These are phyloP conservation scores for Hydractinia echinata DNA, from an alignment of 30 jellyfish, hydroid and myxozoan genomes.

Conservation along the genomic window DNA sequence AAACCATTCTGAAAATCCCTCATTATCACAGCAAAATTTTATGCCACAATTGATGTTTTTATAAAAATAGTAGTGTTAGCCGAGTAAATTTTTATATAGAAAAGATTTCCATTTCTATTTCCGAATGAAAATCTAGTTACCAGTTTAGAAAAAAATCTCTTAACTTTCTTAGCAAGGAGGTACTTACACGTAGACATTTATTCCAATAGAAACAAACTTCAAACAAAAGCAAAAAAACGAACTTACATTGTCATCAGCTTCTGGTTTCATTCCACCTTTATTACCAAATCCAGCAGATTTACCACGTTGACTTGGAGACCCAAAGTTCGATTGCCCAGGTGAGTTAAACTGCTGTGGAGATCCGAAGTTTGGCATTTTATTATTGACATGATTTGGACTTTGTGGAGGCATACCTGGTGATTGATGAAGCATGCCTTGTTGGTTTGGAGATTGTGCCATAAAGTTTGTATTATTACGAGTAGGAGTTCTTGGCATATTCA, in stretches of 20 bases:
- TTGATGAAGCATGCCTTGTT: conserved; percentile 13
- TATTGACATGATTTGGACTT: conserved; percentile 32
- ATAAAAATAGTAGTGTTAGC: no score
- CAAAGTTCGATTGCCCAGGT: conserved; percentile 8
- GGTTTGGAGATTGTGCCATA: neutral
- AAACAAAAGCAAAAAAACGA: neutral
- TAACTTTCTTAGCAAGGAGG: no score
- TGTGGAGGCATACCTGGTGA: conserved; percentile 14
- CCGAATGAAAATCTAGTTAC: no score
- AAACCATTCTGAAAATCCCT: no score
- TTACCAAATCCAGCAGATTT: neutral
- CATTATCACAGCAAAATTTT: no score
- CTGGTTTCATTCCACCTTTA: conserved; percentile 12
- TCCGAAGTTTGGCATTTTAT: conserved; percentile 11
- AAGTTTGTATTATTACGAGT: neutral
- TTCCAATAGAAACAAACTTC: neutral
- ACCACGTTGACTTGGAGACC: conserved; percentile 39
- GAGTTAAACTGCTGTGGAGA: conserved; percentile 23
- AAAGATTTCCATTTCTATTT: no score
- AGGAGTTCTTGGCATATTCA: conserved; percentile 40
- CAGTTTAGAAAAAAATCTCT: no score
- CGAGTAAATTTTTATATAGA: no score
- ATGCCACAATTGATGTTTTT: no score
- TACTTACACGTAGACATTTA: no score
- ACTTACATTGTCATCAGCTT: conserved; percentile 35